Base-by-base conservation (phyloP, 2,888 invertebrate genomes). In the Epirrhoe alternata region DNA sequence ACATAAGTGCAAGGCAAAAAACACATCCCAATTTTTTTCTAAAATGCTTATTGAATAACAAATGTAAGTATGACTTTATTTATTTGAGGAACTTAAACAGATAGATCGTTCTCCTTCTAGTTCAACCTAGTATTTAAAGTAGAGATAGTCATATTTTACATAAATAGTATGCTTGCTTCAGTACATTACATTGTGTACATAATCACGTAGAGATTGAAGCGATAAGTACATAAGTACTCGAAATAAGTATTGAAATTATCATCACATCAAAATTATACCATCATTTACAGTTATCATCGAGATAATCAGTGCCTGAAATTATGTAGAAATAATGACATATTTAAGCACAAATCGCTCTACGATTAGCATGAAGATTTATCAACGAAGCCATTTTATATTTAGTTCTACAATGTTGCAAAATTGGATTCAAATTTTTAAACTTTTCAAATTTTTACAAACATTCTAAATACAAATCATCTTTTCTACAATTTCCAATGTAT, bases 241-340 rank as follows among this genome's bases (percentile, higher is more conserved):
- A 64, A 59, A 61, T 70, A 62, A 58, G 62, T 56, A 63, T 63
- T 57, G 57, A 57, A 68, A 63, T 70, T 68, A 72, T 70, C 70
- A 70, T 65, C 70, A 61, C 63, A 68, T 66, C 70, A 64, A 67
- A 70, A 72, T 72, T 70, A 70, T 65, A 65, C 65, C 52, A 61
- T 67, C 68, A 72, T 70, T 72, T 65, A 53, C 42, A 63, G 52
- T 50, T 69, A 61, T 70, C 68, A 58, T 49, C 38, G 49, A 47
- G 60, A 65, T 67, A 59, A 72, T 72, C 70, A 60, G 49, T 55
- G 54, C 54, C 53, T 65, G 61, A 60, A 66, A 68, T 66, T 62
- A 66, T 66, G 51, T 65, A 51, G 45, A 50, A 56, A 66, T 67
- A 69, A 72, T 69, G 67, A 72, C 71, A 69, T 72, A 72, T 69